Percentiles rank a stretch among this genome's conserved stretches.
These are phyloP conservation scores for Fistularia commersonii DNA, from an alignment of 2,797 vertebrate genomes.

Conservation along the genomic window DNA sequence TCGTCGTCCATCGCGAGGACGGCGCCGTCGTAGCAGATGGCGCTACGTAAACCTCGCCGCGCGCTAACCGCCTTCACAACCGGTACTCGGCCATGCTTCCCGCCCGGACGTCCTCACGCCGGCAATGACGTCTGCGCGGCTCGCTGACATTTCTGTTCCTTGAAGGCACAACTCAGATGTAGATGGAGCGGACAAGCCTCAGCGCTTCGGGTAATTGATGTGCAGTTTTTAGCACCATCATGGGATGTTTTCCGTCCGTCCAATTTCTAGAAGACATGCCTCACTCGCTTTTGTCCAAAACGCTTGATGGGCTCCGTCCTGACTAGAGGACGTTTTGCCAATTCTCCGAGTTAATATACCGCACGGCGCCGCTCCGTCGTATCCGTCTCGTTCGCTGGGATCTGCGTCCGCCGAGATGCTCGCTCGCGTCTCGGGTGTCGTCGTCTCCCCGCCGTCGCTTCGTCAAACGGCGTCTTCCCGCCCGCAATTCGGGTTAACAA, in stretches of 20 bases:
- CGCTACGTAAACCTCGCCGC: too few species aligned
- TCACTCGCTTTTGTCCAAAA: conserved; percentile 52
- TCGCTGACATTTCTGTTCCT: conserved; percentile 47
- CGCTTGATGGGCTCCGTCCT: conserved; percentile 41
- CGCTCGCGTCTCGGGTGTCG: conserved; percentile 14
- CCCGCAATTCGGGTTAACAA: too few species aligned
- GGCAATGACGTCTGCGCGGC: conserved; percentile 24
- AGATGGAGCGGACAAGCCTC: conserved; percentile 61
- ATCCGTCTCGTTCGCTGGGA: conserved; percentile 19
- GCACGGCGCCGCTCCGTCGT: conserved; percentile 28
- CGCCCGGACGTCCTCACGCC: too few species aligned
- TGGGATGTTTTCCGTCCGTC: conserved; percentile 59
- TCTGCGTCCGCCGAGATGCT: conserved; percentile 29
- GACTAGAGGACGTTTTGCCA: conserved; percentile 61
- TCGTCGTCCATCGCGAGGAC: too few species aligned
- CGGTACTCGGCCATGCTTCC: too few species aligned
- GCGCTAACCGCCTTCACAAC: too few species aligned
- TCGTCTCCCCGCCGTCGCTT: conserved; percentile 19
- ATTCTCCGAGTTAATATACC: conserved; percentile 39
- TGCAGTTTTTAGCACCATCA: conserved; percentile 68
- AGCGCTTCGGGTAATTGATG: conserved; percentile 72
- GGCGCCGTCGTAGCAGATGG: too few species aligned
- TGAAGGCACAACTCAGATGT: conserved; percentile 39
- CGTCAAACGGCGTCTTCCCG: too few species aligned
- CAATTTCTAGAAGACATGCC: conserved; percentile 45